phyloP scores from a whole-genome alignment of 2,113 vertebrate genomes.

The Brienomyrus brachyistius region DNA sequence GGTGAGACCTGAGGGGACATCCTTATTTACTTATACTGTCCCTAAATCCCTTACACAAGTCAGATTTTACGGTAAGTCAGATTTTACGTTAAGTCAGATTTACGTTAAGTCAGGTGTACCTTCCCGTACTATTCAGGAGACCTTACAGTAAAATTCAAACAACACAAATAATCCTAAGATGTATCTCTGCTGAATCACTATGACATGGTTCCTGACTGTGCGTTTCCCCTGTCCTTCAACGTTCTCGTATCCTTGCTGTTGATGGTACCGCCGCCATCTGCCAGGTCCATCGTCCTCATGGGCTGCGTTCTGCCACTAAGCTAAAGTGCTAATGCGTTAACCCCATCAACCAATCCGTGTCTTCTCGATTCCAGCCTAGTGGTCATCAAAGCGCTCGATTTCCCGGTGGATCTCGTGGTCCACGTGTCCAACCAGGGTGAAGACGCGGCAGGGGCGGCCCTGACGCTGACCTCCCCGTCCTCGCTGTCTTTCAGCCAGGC shows the following conservation, averaged over 20 bases:
- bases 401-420: constrained; percentile 21
- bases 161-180: neutral
- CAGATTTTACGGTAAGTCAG: neutral
- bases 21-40: neutral
- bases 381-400: constrained; percentile 22
- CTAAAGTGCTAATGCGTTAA: neutral
- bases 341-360: neutral
- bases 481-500: constrained; percentile 24
- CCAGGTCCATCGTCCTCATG: neutral
- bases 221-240: neutral
- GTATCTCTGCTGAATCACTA: neutral
- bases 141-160: neutral
- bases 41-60: neutral
- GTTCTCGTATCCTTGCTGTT: neutral
- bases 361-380: constrained; percentile 15
- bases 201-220: neutral
- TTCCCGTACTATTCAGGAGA: neutral
- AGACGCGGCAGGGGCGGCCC: constrained; percentile 24
- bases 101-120: neutral
- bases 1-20: constrained; percentile 18
- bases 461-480: constrained; percentile 27
- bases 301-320: neutral
- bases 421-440: constrained; percentile 34
- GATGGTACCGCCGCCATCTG: neutral
- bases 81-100: too few species aligned